These are phyloP conservation scores for Calephelis nemesis DNA, from an alignment of 1,140 invertebrate species.

Conservation along the genomic window DNA sequence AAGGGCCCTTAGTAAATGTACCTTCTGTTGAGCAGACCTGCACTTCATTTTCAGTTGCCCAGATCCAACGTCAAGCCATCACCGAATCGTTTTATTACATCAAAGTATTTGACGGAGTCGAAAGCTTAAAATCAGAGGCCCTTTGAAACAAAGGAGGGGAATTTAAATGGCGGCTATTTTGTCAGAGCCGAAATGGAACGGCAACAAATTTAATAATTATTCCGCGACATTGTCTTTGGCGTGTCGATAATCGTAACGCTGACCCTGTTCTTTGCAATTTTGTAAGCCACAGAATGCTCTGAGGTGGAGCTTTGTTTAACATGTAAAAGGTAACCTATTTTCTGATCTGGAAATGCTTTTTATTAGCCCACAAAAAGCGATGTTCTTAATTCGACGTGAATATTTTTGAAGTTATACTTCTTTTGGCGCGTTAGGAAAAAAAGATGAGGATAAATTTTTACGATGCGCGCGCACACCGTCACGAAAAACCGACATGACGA, in stretches of 20 bases:
- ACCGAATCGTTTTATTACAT: conserved; percentile 19
- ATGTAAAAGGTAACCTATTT: background rate
- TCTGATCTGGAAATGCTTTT: background rate
- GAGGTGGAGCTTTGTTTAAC: too few species aligned
- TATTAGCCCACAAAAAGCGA: background rate
- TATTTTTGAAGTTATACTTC: too few species aligned
- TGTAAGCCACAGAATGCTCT: too few species aligned
- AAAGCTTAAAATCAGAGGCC: conserved; percentile 21
- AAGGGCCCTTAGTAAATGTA: too few species aligned
- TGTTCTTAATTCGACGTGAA: too few species aligned
- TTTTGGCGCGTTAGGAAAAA: too few species aligned
- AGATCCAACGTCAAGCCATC: background rate
- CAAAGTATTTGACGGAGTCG: conserved; percentile 7
- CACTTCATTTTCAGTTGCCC: background rate
- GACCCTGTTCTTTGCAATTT: conserved; percentile 13
- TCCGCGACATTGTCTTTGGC: conserved; percentile 14
- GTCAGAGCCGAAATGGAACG: conserved; percentile 13
- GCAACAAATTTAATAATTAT: conserved; percentile 26
- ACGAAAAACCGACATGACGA: too few species aligned
- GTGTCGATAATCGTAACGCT: conserved; percentile 14
- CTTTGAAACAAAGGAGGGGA: conserved; percentile 22
- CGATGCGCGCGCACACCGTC: too few species aligned
- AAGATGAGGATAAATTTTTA: too few species aligned
- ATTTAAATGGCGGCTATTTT: conserved; percentile 24
- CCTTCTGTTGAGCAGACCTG: too few species aligned